Base-by-base conservation (phyloP, 2,888 invertebrate genomes). In the Azorinus chamasolen region DNA sequence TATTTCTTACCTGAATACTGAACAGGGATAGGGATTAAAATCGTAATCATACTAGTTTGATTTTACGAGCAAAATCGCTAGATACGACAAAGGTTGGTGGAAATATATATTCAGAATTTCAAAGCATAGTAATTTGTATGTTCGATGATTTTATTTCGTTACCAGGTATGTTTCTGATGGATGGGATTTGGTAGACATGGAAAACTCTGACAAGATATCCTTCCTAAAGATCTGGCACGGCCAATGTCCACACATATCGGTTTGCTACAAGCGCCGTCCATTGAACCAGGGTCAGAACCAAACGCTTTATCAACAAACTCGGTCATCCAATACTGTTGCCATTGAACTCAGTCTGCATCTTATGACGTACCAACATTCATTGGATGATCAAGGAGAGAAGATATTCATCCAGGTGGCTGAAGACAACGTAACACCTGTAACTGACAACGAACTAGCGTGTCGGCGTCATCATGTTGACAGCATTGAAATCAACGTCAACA, bases 151-250 rank as follows among this genome's bases (percentile, higher is more conserved):
- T 27, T 16, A 53, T 53, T 53, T 53, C 16, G 24, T 20, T 63
- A 55, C 55, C 61, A 80, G 77, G 27, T 87, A 87, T 45, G 24
- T 86, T 14, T 88, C 87, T 0, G 71, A 83, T 3, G 78, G 77
- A 27, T 88, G 87, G 87, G 79, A 77, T 5, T 43, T 72, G 8
- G 68, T 88, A 5, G 83, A 83, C n/a, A 50, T 66, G 1, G 57
- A 61, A 5, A 46, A 69, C 3, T 39, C 51, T 8, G 79, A 84
- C 16, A 79, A 71, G 12, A 64, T 85, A 1, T 71, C 76, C 8
- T 87, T 85, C 46, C 53, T 85, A 2, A 72, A 78, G n/a, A 82
- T 87, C 16, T 86, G 87, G 87, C 87, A 88, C 24, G 85, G 86
- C 16, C 75, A 83, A 22, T 88, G 87, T 66, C 87, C 87, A 1